Evolutionary conservation across 2,797 vertebrate genomes (phyloP), one percentile per base, ranked within the genome.

Genomic region (Chelmon rostratus): DNA sequence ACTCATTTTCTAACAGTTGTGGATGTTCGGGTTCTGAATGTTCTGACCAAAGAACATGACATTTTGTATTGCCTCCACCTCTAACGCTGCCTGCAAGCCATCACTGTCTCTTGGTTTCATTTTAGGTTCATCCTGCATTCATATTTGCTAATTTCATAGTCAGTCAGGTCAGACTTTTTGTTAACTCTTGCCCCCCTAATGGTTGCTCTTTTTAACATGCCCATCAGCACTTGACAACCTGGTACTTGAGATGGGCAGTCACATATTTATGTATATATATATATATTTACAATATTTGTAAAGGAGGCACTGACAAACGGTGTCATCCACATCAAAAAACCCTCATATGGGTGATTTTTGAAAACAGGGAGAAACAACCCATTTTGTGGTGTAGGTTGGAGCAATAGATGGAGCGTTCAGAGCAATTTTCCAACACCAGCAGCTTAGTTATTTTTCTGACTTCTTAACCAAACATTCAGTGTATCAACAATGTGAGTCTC

Each of bases 1-100:
- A 40, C 23, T 50, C 49, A 46, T 83, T 68, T 57, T 10, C 62
- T 31, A 61, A 44, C 65, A 52, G 58, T 16, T 63, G 16, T 67
- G 23, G 23, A 58, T 67, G 70, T 78, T 72, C n/a, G 2, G 16
- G 57, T 35, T 79, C 21, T 73, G 35, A 37, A 69, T 16, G 3
- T 12, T 72, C 33, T 28, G n/a, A 50, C 53, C 11, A 6, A 73
- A 33, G 46, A 69, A 67, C 54, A 46, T 63, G 49, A 63, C 59
- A 69, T 83, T 69, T 68, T 69, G 35, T 40, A 11, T 33, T 16
- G 11, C 52, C 4, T 47, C 47, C 38, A 58, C 52, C 61, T 59
- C 56, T 61, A 21, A 73, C 67, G 56, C 40, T 62, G 40, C 35
- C 40, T 68, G 40, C 28, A 54, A 66, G 8, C 23, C 33, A 31